Conservation (phyloP, 1,140 invertebrate genomes). For the Drosophila elegans region DNA sequence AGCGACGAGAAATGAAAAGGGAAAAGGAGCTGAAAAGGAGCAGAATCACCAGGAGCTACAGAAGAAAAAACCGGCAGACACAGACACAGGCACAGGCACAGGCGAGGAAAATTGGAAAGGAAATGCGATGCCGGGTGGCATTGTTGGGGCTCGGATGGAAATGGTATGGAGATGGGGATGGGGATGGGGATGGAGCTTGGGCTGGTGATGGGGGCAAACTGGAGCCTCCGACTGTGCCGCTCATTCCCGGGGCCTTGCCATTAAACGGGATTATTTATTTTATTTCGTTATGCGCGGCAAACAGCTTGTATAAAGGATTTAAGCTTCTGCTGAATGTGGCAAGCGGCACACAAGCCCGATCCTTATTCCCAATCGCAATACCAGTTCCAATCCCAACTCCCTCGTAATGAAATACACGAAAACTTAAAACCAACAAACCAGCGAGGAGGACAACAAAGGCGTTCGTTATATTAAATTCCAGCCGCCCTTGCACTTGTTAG, state of each 20-base stretch:
- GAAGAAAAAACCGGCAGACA: background rate
- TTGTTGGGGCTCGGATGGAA: constrained; percentile 36
- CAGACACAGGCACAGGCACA: constrained; percentile 25
- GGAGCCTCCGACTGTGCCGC: constrained; percentile 17
- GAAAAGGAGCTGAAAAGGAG: constrained; percentile 39
- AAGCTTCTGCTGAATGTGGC: constrained; percentile 64
- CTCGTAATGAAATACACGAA: constrained; percentile 68
- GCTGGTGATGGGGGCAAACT: too few relatives aligned
- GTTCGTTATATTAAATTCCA: constrained; percentile 64
- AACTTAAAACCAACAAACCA: constrained; percentile 67
- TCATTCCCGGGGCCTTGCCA: constrained; percentile 50
- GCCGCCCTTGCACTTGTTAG: constrained; percentile 69
- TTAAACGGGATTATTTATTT: constrained; percentile 81
- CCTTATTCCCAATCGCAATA: constrained; percentile 31
- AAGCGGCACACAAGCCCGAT: constrained; percentile 32
- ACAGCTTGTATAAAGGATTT: constrained; percentile 80
- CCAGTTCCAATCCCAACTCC: constrained; percentile 20
- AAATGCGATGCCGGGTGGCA: constrained; percentile 60
- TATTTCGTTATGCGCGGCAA: constrained; percentile 80
- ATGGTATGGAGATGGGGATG: constrained; percentile 2
- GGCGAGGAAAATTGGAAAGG: constrained; percentile 69
- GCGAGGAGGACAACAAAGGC: constrained; percentile 48
- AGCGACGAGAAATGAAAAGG: constrained; percentile 30
- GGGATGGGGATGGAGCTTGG: background rate
- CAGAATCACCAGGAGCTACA: constrained; percentile 24